Evolutionary conservation across 2,797 vertebrate species (phyloP).

Genomic region (Hemibagrus guttatus): DNA sequence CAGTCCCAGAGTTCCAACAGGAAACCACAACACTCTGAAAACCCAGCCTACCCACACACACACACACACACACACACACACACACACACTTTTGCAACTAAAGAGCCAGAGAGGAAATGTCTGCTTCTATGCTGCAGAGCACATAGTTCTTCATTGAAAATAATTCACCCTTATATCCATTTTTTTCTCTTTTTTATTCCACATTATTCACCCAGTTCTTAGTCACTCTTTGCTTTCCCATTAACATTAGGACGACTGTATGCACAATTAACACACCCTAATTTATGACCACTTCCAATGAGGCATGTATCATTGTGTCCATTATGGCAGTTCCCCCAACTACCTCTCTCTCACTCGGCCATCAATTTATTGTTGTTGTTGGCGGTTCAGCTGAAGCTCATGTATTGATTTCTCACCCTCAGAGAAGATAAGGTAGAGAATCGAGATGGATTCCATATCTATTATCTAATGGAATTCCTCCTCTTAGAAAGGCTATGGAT

Average conservation of each 20-base stretch:
- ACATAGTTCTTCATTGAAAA: constrained; percentile 22
- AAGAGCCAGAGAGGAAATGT: constrained; percentile 31
- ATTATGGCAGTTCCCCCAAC: constrained; percentile 67
- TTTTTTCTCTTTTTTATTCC: constrained; percentile 55
- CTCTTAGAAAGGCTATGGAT: constrained; percentile 84
- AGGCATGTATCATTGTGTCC: constrained; percentile 67
- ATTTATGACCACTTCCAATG: constrained; percentile 67
- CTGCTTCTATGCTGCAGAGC: constrained; percentile 6
- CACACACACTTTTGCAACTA: constrained; percentile 23
- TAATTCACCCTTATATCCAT: background rate
- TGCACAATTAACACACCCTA: constrained; percentile 69
- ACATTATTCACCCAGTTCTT: constrained; percentile 47
- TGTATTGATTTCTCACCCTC: constrained; percentile 81
- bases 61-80: constrained; percentile 47
- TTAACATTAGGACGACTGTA: constrained; percentile 60
- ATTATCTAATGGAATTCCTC: constrained; percentile 90
- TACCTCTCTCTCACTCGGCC: constrained; percentile 65
- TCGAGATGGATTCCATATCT: constrained; percentile 88
- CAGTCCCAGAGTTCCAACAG: constrained; percentile 62
- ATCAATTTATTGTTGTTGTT: constrained; percentile 87
- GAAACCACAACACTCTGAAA: constrained; percentile 71
- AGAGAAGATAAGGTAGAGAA: constrained; percentile 84
- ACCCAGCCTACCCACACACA: constrained; percentile 62
- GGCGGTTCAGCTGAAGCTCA: constrained; percentile 80
- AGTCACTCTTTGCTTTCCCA: constrained; percentile 43